Evolutionary conservation across 2,888 invertebrate genomes (phyloP), one percentile per base, ranked within the genome.

Genomic region (Agrenia bidenticulata): DNA sequence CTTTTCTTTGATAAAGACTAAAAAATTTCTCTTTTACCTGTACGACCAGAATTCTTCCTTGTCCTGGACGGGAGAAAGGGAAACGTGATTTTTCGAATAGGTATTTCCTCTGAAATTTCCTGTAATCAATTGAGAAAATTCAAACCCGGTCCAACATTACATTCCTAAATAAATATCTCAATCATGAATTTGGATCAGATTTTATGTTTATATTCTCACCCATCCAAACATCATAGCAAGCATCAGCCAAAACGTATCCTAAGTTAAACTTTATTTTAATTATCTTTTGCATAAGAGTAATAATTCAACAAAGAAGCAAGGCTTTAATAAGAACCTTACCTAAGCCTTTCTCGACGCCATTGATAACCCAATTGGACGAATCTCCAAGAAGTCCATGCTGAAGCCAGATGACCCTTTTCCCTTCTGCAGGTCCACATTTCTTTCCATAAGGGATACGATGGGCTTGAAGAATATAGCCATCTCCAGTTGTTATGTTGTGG

Each of bases 141-240:
- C 9, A n/a, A n/a, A n/a, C n/a, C n/a, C n/a, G n/a, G n/a, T n/a
- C n/a, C n/a, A n/a, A n/a, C n/a, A n/a, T n/a, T n/a, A n/a, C n/a
- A n/a, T n/a, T n/a, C n/a, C n/a, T n/a, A n/a, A n/a, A n/a, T n/a
- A n/a, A n/a, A n/a, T n/a, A n/a, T n/a, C n/a, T n/a, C n/a, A n/a
- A n/a, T n/a, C n/a, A n/a, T n/a, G n/a, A n/a, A n/a, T n/a, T n/a
- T n/a, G n/a, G n/a, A n/a, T n/a, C n/a, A n/a, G n/a, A n/a, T n/a
- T n/a, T n/a, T n/a, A n/a, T n/a, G n/a, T 15, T 17, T 15, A n/a
- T 45, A 19, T 9, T n/a, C 32, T 32, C 37, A 53, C 75, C 74
- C 53, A 74, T 32, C 73, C 74, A 74, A 1, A 76, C 75, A 56
- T 76, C 75, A 50, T 74, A 76, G 11, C 75, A 73, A 23, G 32